Base-by-base conservation (phyloP, 2,888 invertebrate genomes). In the Hirtodrosophila cameraria region DNA sequence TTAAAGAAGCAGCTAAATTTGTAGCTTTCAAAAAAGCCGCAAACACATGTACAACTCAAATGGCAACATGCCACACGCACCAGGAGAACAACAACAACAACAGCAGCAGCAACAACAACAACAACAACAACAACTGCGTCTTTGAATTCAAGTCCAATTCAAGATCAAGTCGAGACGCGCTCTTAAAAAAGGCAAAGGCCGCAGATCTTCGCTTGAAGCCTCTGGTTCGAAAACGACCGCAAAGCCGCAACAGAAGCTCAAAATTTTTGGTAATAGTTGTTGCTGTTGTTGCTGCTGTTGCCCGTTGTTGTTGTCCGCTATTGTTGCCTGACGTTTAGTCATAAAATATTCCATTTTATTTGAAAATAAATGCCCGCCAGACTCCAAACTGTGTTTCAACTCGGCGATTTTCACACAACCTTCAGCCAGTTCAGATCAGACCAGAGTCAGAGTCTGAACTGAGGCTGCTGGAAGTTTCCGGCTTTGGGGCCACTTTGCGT, bases 331-430 rank as follows among this genome's bases (percentile, higher is more conserved):
- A 79, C 80, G 85, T 85, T 82, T 75, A 81, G 85, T 85, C 80
- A 81, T 81, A 85, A 82, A 81, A 79, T 81, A 85, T 82, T 82
- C 79, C 83, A 82, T 75, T 85, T 81, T 82, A 85, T 80, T 85
- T 72, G 65, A 79, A 79, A 75, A 75, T 74, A 74, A 74, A 74
- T 75, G 70, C 70, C 42, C 46, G 43, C 45, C 48, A 63, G 65
- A 33, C 28, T 59, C 31, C 42, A 64, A n/a, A 60, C 65, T 35
- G 36, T 9, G 58, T 48, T 30, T 46, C 71, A 66, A 20, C 53
- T 45, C 53, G 42, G 25, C 70, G 50, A 55, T 77, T 79, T 84
- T 77, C 79, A 79, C 79, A 79, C 79, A 79, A 79, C 70, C 75
- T 81, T 77, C 81, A 33, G 58, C 52, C 33, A n/a, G n/a, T n/a